Evolutionary conservation across 2,113 vertebrate genomes (phyloP).

Genomic region (Vidua chalybeata): DNA sequence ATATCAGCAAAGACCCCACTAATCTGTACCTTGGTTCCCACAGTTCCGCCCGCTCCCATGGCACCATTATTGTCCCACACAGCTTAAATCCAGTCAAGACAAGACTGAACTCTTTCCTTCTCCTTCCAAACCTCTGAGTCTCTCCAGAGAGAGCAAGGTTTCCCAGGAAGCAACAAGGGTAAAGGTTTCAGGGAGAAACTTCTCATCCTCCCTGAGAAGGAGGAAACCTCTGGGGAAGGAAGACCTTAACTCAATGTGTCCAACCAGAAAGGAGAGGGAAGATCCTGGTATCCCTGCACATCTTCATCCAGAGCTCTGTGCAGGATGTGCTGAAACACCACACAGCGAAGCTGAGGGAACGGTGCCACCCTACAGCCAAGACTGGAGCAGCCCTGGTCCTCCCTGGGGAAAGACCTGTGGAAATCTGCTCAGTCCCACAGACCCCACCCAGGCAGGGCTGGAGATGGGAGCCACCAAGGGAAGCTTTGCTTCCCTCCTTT

Average conservation of each 20-base stretch:
- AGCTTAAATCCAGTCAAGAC: not conserved
- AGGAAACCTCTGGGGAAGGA: not conserved
- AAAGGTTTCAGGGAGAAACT: not conserved
- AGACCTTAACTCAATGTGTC: not conserved
- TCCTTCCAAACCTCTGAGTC: not conserved
- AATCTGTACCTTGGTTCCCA: not conserved
- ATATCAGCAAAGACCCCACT: not conserved
- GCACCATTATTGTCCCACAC: not conserved
- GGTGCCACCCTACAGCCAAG: not conserved
- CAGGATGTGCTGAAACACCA: not conserved
- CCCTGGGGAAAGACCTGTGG: not conserved
- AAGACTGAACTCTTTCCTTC: not conserved
- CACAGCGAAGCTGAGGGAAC: not conserved
- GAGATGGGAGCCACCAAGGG: not conserved
- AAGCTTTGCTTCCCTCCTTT: not conserved
- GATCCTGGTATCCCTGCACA: not conserved
- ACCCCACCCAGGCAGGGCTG: not conserved
- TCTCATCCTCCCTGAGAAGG: not conserved
- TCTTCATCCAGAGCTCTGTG: not conserved
- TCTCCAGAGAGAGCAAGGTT: not conserved
- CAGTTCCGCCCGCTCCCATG: not conserved
- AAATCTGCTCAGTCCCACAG: not conserved
- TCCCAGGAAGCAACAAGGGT: not conserved
- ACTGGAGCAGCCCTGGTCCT: not conserved
- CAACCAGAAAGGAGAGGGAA: not conserved